These are phyloP conservation scores for Acropora yongei DNA, from an alignment of 64 coral and sea anemone species.

Conservation along the genomic window DNA sequence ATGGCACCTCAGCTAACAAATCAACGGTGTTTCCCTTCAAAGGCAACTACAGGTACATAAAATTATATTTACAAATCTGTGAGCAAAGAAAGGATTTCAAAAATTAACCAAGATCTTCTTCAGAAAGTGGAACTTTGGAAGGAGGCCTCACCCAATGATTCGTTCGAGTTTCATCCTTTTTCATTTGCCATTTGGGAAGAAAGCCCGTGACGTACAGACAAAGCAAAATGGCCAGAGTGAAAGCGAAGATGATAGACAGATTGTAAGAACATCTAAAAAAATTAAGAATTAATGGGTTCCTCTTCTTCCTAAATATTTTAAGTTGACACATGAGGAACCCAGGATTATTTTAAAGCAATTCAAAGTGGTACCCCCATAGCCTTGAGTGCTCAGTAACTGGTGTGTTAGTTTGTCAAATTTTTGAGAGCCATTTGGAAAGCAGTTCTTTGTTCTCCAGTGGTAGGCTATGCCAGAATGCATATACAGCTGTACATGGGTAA, in stretches of 20 bases:
- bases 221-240: no score
- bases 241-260: no score
- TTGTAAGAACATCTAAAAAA: no score
- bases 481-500: no score
- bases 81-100: slow-evolving; percentile 19
- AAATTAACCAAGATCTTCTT: slow-evolving; percentile 30
- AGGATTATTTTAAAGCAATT: no score
- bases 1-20: slow-evolving; percentile 2
- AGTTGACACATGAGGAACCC: no score
- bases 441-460: neutral
- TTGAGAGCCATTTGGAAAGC: neutral
- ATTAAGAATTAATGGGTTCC: no score
- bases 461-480: no score
- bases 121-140: slow-evolving; percentile 40
- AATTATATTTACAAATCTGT: slow-evolving; percentile 57
- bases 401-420: no score
- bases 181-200: neutral
- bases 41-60: neutral
- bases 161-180: slow-evolving; percentile 50
- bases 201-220: neutral
- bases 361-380: no score
- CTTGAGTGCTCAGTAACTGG: no score
- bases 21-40: slow-evolving; percentile 26
- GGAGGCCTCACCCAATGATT: neutral
- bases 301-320: no score